phyloP scores from a whole-genome alignment of 35 echinoderm and acorn worm species.

The Heliocidaris erythrogramma region DNA sequence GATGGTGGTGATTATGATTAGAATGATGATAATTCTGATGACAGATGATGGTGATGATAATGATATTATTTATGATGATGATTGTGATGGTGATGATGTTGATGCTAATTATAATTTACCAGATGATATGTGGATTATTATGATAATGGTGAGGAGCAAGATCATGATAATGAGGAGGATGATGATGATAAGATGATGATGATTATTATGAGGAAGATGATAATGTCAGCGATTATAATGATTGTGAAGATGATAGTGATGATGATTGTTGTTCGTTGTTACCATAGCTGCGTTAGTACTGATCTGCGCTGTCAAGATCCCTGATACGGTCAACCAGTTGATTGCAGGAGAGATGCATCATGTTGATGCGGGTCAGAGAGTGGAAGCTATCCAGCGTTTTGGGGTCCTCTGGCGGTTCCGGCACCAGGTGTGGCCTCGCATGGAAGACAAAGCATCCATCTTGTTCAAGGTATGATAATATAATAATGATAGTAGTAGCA shows the following conservation, averaged over 20 bases:
- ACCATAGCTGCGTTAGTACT: conserved; percentile 84
- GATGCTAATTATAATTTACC: not conserved
- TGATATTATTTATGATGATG: not conserved
- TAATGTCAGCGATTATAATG: not conserved
- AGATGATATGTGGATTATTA: not conserved
- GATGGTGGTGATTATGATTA: not conserved
- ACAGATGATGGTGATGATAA: not conserved
- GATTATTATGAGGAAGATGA: not conserved
- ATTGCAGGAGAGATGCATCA: conserved; percentile 94
- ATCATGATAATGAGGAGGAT: not conserved
- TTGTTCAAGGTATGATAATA: conserved; percentile 81
- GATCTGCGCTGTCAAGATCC: conserved; percentile 95
- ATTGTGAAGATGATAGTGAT: not conserved
- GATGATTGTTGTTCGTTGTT: not conserved
- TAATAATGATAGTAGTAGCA: not conserved
- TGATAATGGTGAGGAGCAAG: not conserved
- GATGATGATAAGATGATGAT: not conserved
- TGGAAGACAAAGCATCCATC: conserved; percentile 93
- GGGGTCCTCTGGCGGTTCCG: conserved; percentile 90
- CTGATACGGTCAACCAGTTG: conserved; percentile 68
- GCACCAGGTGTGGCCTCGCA: conserved; percentile 94
- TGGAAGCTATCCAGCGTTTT: conserved; percentile 90
- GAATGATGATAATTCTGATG: not conserved
- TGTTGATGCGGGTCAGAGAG: conserved; percentile 77
- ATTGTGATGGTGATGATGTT: not conserved